These are phyloP conservation scores for Dinoponera quadriceps DNA, from an alignment of 1,140 invertebrate genomes.

Conservation along the genomic window DNA sequence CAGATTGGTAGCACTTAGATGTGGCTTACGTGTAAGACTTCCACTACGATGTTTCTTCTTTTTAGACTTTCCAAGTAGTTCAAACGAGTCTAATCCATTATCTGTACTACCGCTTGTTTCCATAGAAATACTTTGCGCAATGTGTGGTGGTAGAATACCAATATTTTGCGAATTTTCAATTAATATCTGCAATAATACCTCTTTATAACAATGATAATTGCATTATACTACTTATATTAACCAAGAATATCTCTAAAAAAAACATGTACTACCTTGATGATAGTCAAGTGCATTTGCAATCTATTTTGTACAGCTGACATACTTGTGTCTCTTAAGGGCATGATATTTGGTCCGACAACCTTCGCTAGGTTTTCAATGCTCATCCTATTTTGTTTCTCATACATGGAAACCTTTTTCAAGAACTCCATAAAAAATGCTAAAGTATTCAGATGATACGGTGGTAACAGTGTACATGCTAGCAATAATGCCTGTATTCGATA, in stretches of 20 bases:
- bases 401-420: slow-evolving; percentile 87
- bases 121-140: slow-evolving; percentile 85
- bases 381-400: slow-evolving; percentile 92
- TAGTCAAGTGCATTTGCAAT: slow-evolving; percentile 88
- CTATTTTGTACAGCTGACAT: slow-evolving; percentile 87
- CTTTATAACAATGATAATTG: slow-evolving; percentile 23
- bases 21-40: slow-evolving; percentile 91
- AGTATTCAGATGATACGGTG: slow-evolving; percentile 88
- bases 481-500: slow-evolving; percentile 86
- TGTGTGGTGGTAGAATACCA: slow-evolving; percentile 89
- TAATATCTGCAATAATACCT: slow-evolving; percentile 87
- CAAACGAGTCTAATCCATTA: slow-evolving; percentile 84
- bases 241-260: slow-evolving; percentile 30
- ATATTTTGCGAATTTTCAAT: slow-evolving; percentile 92
- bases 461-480: slow-evolving; percentile 88
- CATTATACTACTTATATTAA: slow-evolving; percentile 31
- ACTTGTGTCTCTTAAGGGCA: slow-evolving; percentile 89
- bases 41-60: slow-evolving; percentile 92
- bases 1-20: slow-evolving; percentile 78
- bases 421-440: slow-evolving; percentile 90
- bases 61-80: slow-evolving; percentile 85
- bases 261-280: slow-evolving; percentile 86
- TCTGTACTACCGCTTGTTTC: slow-evolving; percentile 84
- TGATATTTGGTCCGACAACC: slow-evolving; percentile 93
- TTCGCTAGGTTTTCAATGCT: slow-evolving; percentile 92